Conservation (phyloP, 2,888 invertebrate genomes). For the Smittia sp. region DNA sequence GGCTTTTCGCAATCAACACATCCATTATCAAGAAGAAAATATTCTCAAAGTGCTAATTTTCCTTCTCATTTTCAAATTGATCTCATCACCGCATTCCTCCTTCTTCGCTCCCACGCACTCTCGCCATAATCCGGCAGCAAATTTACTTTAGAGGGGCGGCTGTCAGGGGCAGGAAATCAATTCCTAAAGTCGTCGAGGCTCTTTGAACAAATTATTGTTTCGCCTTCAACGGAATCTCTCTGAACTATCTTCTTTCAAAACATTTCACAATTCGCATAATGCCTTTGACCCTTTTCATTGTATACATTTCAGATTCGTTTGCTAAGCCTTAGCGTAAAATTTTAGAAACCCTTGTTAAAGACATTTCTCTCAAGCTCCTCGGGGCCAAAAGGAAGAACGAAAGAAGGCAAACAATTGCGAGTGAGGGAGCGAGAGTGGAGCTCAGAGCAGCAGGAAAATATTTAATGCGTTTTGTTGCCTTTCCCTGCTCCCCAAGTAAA, state of each 20-base stretch:
- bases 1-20: conserved; percentile 34
- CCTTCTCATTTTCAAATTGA: conserved; percentile 14
- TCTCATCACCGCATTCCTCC: conserved; percentile 21
- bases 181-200: background rate
- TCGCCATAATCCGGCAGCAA: conserved; percentile 9
- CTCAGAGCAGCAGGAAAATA: conserved; percentile 22
- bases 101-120: background rate
- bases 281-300: background rate
- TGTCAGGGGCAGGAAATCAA: background rate
- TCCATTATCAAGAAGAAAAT: background rate
- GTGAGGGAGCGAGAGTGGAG: too few species aligned
- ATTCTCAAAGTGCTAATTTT: conserved; percentile 36
- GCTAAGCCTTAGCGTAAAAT: background rate
- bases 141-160: background rate
- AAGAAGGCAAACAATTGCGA: conserved; percentile 15
- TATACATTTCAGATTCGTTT: conserved; percentile 9
- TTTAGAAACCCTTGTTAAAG: conserved; percentile 2
- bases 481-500: conserved; percentile 18
- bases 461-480: conserved; percentile 37
- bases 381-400: background rate
- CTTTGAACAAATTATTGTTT: background rate
- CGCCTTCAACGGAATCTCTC: background rate
- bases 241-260: background rate
- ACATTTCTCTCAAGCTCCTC: background rate
- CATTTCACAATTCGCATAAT: background rate